Percentiles rank a stretch among this genome's conserved stretches.
phyloP scores from a whole-genome alignment of 2,797 vertebrate species.

The Acanthurus tractus region DNA sequence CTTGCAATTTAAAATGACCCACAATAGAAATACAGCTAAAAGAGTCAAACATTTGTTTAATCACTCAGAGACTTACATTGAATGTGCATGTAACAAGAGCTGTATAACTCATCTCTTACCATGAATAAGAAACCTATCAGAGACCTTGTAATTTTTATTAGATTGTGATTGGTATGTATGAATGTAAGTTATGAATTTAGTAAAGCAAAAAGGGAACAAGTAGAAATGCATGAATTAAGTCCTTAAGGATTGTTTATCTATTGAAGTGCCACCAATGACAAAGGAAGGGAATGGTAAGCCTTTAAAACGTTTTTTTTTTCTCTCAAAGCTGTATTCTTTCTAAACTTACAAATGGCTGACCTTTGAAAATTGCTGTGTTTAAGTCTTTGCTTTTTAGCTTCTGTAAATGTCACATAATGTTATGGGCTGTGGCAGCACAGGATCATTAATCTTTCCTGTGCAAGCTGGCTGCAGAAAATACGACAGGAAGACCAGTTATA shows the following conservation, averaged over 20 bases:
- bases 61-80: too few species aligned
- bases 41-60: too few species aligned
- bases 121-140: too few species aligned
- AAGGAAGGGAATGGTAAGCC: constrained; percentile 37
- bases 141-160: too few species aligned
- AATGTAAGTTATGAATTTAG: too few species aligned
- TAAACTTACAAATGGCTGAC: constrained; percentile 73
- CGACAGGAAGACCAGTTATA: constrained; percentile 75
- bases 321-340: constrained; percentile 43
- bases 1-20: too few species aligned
- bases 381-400: constrained; percentile 78
- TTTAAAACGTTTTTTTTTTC: constrained; percentile 35
- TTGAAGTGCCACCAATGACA: constrained; percentile 25
- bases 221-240: constrained; percentile 12
- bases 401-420: constrained; percentile 84
- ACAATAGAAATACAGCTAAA: too few species aligned
- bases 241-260: constrained; percentile 24
- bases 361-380: constrained; percentile 78
- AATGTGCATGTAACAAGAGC: too few species aligned
- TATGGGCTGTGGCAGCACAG: constrained; percentile 76
- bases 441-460: constrained; percentile 81
- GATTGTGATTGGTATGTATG: too few species aligned
- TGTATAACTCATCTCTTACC: too few species aligned
- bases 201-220: not conserved
- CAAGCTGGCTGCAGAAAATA: constrained; percentile 68